Conservation (phyloP, 2,888 invertebrate species). For the Megamerina dolium region DNA sequence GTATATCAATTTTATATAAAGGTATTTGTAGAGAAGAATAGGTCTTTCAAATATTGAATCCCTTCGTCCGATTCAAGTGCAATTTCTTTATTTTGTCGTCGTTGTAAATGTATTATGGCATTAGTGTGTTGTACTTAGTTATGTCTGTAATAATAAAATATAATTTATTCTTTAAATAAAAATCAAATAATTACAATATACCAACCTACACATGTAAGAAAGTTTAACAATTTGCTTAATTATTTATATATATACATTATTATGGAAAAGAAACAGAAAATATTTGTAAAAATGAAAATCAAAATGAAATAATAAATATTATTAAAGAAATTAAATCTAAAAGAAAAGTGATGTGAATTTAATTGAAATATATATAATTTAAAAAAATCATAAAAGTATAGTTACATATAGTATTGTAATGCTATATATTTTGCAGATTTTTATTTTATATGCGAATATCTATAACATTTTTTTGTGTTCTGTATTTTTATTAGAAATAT, state of each 20-base stretch:
- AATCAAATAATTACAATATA: no score
- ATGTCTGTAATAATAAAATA: conserved; percentile 20
- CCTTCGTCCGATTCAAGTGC: conserved; percentile 31
- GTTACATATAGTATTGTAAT: not conserved
- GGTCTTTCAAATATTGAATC: no score
- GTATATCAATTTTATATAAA: no score
- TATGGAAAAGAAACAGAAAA: no score
- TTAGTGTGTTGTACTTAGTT: no score
- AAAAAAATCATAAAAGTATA: not conserved
- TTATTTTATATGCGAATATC: not conserved
- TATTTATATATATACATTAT: no score
- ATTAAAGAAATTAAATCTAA: not conserved
- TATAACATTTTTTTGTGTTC: not conserved
- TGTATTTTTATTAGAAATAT: not conserved
- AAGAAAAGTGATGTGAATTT: conserved; percentile 6
- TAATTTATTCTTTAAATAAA: no score
- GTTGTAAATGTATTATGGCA: no score
- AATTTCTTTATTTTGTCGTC: no score
- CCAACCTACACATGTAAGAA: no score
- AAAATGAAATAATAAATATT: conserved; percentile 18
- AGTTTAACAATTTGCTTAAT: no score
- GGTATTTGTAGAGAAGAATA: no score
- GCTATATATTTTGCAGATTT: not conserved
- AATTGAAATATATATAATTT: conserved; percentile 7
- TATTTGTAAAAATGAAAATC: conserved; percentile 18